Evolutionary conservation across 2,113 vertebrate genomes (phyloP).

Genomic region (Leuciscus idus): DNA sequence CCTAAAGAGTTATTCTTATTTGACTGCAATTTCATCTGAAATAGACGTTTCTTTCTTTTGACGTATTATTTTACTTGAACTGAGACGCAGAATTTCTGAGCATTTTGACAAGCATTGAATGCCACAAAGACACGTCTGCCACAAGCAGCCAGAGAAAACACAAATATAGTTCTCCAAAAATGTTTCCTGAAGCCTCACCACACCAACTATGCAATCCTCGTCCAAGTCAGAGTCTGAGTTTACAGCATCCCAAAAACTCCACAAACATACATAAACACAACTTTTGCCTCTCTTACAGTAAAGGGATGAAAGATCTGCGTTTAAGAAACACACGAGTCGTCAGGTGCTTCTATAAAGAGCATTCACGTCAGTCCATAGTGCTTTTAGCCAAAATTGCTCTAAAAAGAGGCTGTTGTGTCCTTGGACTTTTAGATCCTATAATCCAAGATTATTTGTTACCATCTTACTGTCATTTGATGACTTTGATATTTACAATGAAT

Average conservation of each 20-base stretch:
- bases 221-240: slow-evolving; percentile 48
- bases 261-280: slow-evolving; percentile 50
- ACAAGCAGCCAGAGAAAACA: slow-evolving; percentile 56
- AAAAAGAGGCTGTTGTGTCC: slow-evolving; percentile 14
- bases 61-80: slow-evolving; percentile 45
- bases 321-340: neutral
- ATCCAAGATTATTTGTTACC: slow-evolving; percentile 18
- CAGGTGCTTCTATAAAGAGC: slow-evolving; percentile 23
- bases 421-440: slow-evolving; percentile 11
- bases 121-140: slow-evolving; percentile 57
- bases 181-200: slow-evolving; percentile 57
- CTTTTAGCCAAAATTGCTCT: neutral
- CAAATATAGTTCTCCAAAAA: slow-evolving; percentile 61
- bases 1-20: neutral
- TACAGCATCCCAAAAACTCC: slow-evolving; percentile 57
- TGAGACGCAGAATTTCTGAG: slow-evolving; percentile 37
- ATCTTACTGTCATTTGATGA: slow-evolving; percentile 28
- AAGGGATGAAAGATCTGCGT: slow-evolving; percentile 28
- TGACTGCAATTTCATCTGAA: slow-evolving; percentile 19
- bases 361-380: neutral
- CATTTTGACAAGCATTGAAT: slow-evolving; percentile 47
- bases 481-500: slow-evolving; percentile 36
- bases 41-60: neutral
- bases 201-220: slow-evolving; percentile 57
- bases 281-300: slow-evolving; percentile 32